These are phyloP conservation scores for Aleiodes sp. DNA, from an alignment of 1,140 invertebrate genomes.

Conservation along the genomic window DNA sequence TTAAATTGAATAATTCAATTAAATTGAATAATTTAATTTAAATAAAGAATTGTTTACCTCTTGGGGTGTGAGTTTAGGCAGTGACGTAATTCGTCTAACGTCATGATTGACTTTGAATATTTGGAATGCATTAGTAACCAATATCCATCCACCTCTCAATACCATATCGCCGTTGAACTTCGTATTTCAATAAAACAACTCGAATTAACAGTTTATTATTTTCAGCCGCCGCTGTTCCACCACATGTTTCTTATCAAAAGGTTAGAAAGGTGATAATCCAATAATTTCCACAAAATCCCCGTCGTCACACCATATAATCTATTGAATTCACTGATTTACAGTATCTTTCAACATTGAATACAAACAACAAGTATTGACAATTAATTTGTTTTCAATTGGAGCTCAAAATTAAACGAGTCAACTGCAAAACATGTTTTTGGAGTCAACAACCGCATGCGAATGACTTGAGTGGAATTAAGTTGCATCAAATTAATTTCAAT, in stretches of 20 bases:
- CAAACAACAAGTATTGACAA: too few relatives aligned
- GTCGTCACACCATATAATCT: too few relatives aligned
- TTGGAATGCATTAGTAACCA: constrained; percentile 1
- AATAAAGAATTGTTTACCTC: constrained; percentile 16
- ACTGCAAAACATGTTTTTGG: too few relatives aligned
- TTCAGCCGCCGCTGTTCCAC: not conserved
- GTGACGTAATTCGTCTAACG: not conserved
- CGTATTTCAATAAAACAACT: not conserved
- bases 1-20: not conserved
- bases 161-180: constrained; percentile 19
- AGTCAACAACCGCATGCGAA: too few relatives aligned
- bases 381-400: too few relatives aligned
- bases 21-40: not conserved
- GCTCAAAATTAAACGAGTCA: too few relatives aligned
- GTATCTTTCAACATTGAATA: not conserved
- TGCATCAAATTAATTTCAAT: too few relatives aligned
- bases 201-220: not conserved
- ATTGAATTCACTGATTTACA: not conserved
- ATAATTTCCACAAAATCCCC: not conserved
- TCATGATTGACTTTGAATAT: not conserved
- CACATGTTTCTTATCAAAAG: not conserved
- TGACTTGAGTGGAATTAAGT: too few relatives aligned
- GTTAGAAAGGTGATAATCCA: not conserved
- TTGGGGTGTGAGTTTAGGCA: constrained; percentile 25
- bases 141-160: not conserved